These are phyloP conservation scores for Leptocoma aspasia DNA, from an alignment of 2,113 vertebrate species.

Conservation along the genomic window DNA sequence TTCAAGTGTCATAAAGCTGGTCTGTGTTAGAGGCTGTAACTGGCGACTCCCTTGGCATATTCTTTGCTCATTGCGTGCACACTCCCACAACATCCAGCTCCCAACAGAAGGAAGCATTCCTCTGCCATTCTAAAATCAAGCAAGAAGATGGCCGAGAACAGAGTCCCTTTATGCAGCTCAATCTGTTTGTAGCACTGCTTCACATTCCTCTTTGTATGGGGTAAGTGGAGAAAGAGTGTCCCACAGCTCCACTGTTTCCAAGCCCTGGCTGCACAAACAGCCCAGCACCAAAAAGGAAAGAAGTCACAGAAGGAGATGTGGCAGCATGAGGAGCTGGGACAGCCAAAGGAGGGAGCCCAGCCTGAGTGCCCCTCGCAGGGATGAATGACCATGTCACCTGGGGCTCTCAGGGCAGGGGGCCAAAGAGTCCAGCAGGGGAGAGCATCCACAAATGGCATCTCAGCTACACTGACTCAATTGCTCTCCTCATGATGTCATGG, in stretches of 20 bases:
- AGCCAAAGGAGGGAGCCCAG: neutral
- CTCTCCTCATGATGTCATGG: neutral
- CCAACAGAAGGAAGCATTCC: conserved; percentile 30
- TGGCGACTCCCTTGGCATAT: neutral
- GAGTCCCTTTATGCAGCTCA: conserved; percentile 25
- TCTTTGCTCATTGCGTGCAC: neutral
- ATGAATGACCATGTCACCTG: neutral
- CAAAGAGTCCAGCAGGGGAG: neutral
- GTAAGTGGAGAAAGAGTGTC: neutral
- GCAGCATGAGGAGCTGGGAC: neutral
- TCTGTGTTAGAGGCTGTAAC: conserved; percentile 18
- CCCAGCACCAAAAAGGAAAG: neutral
- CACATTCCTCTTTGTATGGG: neutral
- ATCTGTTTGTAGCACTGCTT: neutral
- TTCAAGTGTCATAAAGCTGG: neutral
- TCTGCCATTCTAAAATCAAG: neutral
- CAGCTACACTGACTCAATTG: neutral
- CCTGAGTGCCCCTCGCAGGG: neutral
- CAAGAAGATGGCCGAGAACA: neutral
- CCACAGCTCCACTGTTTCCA: neutral
- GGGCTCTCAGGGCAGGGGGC: neutral
- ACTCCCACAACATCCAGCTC: conserved; percentile 17
- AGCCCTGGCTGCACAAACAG: neutral
- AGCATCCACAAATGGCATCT: neutral
- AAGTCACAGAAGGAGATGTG: neutral